phyloP scores from a whole-genome alignment of 1,140 invertebrate genomes.

The Bombus confusus region DNA sequence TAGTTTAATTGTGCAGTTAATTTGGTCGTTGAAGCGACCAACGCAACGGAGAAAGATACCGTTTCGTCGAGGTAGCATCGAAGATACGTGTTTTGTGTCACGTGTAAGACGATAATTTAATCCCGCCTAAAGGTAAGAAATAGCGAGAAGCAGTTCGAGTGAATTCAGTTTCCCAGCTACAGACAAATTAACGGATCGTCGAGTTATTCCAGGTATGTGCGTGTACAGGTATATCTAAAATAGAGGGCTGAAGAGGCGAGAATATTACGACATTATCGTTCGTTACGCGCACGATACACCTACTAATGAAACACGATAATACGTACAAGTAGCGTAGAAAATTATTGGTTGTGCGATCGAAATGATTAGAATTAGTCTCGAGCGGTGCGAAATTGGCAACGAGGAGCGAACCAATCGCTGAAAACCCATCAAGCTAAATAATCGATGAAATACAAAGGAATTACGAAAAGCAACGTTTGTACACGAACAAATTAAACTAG shows the following conservation, averaged over 20 bases:
- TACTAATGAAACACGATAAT: slow-evolving; percentile 30
- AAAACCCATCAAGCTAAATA: not conserved
- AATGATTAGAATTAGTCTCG: slow-evolving; percentile 23
- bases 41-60: slow-evolving; percentile 10
- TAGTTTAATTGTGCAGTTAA: slow-evolving; percentile 53
- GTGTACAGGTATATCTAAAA: slow-evolving; percentile 10
- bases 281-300: slow-evolving; percentile 47
- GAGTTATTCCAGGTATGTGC: not conserved
- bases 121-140: slow-evolving; percentile 53
- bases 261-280: slow-evolving; percentile 63
- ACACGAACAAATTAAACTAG: not conserved
- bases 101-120: slow-evolving; percentile 53
- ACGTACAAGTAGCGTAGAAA: not conserved
- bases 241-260: not conserved
- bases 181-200: slow-evolving; percentile 59
- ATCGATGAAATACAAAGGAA: not conserved
- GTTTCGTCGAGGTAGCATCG: slow-evolving; percentile 28
- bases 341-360: slow-evolving; percentile 9
- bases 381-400: not conserved
- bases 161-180: slow-evolving; percentile 55
- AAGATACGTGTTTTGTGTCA: slow-evolving; percentile 52
- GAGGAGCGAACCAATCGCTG: not conserved
- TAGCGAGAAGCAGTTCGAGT: slow-evolving; percentile 44
- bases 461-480: not conserved
- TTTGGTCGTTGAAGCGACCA: slow-evolving; percentile 5